These are phyloP conservation scores for Apodemia mormo DNA, from an alignment of 2,888 invertebrate species.

Conservation along the genomic window DNA sequence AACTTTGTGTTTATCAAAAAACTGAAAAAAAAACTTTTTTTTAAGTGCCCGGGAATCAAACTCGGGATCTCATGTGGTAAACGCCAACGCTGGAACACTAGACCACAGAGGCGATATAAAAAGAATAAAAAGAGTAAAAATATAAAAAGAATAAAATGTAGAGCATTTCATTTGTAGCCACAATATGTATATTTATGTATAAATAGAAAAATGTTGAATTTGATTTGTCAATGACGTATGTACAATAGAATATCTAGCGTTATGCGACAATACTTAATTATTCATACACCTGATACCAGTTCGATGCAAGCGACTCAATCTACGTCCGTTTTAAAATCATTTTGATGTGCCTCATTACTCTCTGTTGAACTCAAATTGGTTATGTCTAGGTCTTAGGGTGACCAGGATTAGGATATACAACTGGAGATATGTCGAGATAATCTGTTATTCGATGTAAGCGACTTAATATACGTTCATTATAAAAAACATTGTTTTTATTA, in stretches of 20 bases:
- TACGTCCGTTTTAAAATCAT: conserved; percentile 4
- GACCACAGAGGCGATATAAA: too few species aligned
- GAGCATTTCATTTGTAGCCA: too few species aligned
- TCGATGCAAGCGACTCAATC: conserved; percentile 14
- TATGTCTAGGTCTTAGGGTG: conserved; percentile 4
- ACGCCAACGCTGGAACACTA: too few species aligned
- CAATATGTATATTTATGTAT: too few species aligned
- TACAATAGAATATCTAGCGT: background rate
- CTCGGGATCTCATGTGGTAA: too few species aligned
- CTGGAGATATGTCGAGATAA: too few species aligned
- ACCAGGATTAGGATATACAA: background rate
- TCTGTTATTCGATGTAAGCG: background rate
- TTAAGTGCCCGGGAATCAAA: too few species aligned
- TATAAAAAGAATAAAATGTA: too few species aligned
- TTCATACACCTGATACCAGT: conserved; percentile 13
- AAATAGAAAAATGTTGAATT: too few species aligned
- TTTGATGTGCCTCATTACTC: conserved; percentile 11
- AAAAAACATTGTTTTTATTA: background rate
- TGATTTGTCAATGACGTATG: background rate
- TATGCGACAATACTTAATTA: conserved; percentile 1
- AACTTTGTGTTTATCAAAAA: too few species aligned
- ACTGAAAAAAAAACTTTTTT: too few species aligned
- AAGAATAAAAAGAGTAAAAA: too few species aligned
- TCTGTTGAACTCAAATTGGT: conserved; percentile 28
- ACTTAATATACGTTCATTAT: background rate